These are phyloP conservation scores for Zapus hudsonius DNA, from an alignment of 2,113 vertebrate genomes.

Conservation along the genomic window DNA sequence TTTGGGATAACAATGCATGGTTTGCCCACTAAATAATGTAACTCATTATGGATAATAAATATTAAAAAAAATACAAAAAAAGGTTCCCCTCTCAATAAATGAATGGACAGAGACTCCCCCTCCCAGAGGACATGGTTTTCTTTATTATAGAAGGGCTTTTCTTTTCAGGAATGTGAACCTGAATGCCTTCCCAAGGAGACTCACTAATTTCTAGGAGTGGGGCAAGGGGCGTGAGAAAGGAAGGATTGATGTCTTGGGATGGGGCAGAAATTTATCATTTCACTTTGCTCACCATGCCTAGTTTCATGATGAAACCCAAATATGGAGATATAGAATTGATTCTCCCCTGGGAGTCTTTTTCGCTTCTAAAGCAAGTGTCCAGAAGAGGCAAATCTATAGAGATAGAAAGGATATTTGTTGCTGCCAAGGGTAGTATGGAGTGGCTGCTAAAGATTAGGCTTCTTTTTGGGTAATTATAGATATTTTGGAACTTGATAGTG, in stretches of 20 bases:
- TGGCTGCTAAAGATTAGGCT: not conserved
- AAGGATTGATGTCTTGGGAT: not conserved
- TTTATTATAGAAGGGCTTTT: constrained; percentile 67
- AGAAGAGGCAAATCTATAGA: not conserved
- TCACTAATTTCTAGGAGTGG: constrained; percentile 25
- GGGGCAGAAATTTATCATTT: constrained; percentile 25
- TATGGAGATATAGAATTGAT: not conserved
- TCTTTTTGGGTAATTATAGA: not conserved
- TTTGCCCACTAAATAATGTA: too few species aligned
- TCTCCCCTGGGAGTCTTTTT: not conserved
- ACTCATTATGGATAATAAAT: too few species aligned
- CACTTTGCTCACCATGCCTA: not conserved
- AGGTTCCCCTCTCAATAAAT: constrained; percentile 15
- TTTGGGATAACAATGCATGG: too few species aligned
- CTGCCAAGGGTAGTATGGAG: not conserved
- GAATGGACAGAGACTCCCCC: not conserved
- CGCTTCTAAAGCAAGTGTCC: not conserved
- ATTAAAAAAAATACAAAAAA: too few species aligned
- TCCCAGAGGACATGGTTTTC: constrained; percentile 43
- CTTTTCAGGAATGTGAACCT: constrained; percentile 58
- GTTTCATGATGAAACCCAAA: constrained; percentile 38
- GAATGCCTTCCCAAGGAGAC: constrained; percentile 50
- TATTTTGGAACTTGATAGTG: not conserved
- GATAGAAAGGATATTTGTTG: not conserved
- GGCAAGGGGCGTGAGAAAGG: constrained; percentile 66